Conservation (phyloP, 2,113 vertebrate species). For the Saccopteryx leptura region DNA sequence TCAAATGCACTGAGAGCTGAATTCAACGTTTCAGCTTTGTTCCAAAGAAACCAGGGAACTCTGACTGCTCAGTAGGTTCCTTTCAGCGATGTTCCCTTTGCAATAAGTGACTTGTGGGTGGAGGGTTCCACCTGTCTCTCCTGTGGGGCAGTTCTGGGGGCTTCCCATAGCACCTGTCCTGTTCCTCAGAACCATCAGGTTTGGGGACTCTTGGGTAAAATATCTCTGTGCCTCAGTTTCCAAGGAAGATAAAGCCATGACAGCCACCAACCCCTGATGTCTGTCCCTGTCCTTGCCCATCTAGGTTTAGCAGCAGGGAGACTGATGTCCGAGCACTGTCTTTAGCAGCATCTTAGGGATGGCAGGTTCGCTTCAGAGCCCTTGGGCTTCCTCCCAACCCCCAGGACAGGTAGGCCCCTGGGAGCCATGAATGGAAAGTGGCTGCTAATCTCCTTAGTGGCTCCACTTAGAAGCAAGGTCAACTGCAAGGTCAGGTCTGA, state of each 20-base stretch:
- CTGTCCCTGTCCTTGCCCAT: background rate
- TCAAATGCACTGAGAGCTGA: background rate
- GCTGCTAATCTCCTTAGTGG: slow-evolving; percentile 45
- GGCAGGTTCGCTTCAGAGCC: background rate
- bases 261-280: background rate
- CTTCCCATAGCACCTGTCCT: background rate
- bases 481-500: background rate
- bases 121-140: background rate
- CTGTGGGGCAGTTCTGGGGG: background rate
- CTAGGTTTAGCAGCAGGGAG: background rate
- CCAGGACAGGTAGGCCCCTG: background rate
- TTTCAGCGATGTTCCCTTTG: background rate
- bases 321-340: background rate
- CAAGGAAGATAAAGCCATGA: background rate
- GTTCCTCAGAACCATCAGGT: background rate
- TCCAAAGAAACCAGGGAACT: background rate
- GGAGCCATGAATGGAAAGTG: background rate
- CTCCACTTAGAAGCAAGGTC: background rate
- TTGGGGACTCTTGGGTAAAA: background rate
- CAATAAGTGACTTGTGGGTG: too few species aligned
- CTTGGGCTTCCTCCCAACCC: background rate
- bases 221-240: background rate
- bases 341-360: background rate
- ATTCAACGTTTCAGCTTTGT: background rate
- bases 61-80: background rate